Conservation (phyloP, 1,140 invertebrate species). For the Lepidurus couesii region DNA sequence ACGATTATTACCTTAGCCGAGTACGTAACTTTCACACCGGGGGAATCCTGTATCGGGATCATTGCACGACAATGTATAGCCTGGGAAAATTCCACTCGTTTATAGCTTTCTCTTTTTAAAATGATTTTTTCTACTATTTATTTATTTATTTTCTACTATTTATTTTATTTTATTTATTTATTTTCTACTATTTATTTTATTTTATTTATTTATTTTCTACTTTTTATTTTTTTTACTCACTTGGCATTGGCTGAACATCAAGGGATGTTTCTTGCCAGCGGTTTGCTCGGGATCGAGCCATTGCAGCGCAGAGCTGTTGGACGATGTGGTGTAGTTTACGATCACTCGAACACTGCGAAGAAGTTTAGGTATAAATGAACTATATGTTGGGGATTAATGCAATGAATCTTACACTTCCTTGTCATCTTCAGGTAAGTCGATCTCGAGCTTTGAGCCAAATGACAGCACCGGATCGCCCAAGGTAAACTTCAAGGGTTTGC, state of each 20-base stretch:
- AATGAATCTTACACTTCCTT: slow-evolving; percentile 25
- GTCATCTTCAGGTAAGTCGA: slow-evolving; percentile 55
- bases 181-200: too few species aligned
- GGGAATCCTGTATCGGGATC: slow-evolving; percentile 89
- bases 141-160: too few species aligned
- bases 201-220: too few species aligned
- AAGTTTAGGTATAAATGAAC: slow-evolving; percentile 30
- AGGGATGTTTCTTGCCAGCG: slow-evolving; percentile 76
- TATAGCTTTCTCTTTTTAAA: slow-evolving; percentile 11
- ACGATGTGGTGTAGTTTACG: slow-evolving; percentile 69
- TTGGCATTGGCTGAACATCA: slow-evolving; percentile 88
- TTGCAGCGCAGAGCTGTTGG: slow-evolving; percentile 71
- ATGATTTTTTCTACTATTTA: slow-evolving; percentile 32
- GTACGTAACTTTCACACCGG: slow-evolving; percentile 82
- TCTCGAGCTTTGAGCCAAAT: slow-evolving; percentile 70
- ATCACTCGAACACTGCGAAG: slow-evolving; percentile 51
- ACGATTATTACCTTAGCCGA: slow-evolving; percentile 59
- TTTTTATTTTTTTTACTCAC: too few species aligned
- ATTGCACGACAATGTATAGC: slow-evolving; percentile 83
- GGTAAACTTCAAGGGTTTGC: slow-evolving; percentile 55
- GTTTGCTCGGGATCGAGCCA: slow-evolving; percentile 86
- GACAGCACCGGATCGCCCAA: slow-evolving; percentile 55
- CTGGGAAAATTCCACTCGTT: slow-evolving; percentile 48
- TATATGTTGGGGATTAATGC: slow-evolving; percentile 17
- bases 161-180: too few species aligned